Conservation (phyloP, 2,113 vertebrate species). For the Tylochromis polylepis region DNA sequence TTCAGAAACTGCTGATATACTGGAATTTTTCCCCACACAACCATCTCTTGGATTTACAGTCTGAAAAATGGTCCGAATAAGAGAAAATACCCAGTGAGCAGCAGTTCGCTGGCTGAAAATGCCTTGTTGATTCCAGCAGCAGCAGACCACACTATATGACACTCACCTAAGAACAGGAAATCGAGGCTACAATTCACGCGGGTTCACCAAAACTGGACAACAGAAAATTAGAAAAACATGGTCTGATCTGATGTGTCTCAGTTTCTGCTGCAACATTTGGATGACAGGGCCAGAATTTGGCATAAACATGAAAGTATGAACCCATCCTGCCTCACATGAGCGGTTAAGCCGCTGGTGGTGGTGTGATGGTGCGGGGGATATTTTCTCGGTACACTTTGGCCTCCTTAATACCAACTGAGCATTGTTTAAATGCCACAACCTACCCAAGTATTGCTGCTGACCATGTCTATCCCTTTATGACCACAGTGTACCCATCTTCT, state of each 20-base stretch:
- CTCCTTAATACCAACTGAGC: not conserved
- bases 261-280: accelerated
- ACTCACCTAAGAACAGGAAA: not conserved
- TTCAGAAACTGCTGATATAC: not conserved
- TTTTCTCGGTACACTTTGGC: accelerated
- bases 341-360: not conserved
- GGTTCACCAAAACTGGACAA: not conserved
- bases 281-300: not conserved
- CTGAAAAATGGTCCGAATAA: not conserved
- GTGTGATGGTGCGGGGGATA: not conserved
- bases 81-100: not conserved
- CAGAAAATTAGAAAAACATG: not conserved
- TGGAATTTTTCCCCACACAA: not conserved
- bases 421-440: not conserved
- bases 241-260: accelerated
- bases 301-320: not conserved
- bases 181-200: not conserved
- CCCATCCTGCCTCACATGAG: not conserved
- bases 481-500: not conserved
- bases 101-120: not conserved
- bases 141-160: not conserved
- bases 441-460: not conserved
- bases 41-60: not conserved
- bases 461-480: not conserved
- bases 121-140: not conserved